Conservation (phyloP, 2,888 invertebrate genomes). For the Melanostoma mellinum region DNA sequence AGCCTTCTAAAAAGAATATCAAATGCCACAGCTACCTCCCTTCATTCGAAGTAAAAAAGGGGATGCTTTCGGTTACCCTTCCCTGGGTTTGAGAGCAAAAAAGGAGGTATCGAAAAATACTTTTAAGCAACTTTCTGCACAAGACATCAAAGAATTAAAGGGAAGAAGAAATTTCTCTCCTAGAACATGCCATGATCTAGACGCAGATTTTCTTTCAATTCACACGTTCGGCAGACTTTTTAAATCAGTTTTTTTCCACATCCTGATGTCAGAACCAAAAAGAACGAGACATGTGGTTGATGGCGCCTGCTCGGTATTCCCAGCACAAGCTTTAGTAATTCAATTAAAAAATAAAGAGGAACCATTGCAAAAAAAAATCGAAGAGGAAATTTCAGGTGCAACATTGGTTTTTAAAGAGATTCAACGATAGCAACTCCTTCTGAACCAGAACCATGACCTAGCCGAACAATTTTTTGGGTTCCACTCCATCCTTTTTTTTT, state of each 20-base stretch:
- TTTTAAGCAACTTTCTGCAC: conserved; percentile 15
- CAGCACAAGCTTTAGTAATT: conserved; percentile 66
- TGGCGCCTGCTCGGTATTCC: conserved; percentile 51
- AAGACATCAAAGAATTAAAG: conserved; percentile 53
- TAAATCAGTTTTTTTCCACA: neutral
- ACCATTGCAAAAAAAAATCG: neutral
- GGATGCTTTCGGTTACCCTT: neutral
- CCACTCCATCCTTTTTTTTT: conserved; percentile 18
- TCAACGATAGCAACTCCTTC: conserved; percentile 34
- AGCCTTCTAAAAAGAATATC: no score
- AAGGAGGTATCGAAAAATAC: conserved; percentile 19
- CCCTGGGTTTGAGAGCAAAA: neutral
- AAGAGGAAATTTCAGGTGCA: conserved; percentile 57
- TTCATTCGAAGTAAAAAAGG: no score
- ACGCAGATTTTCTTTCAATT: conserved; percentile 67
- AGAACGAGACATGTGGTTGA: conserved; percentile 48
- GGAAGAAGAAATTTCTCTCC: conserved; percentile 7
- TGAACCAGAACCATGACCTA: conserved; percentile 59
- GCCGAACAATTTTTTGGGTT: conserved; percentile 31
- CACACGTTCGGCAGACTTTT: conserved; percentile 38
- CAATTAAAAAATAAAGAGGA: conserved; percentile 57
- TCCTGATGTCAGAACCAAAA: conserved; percentile 15
- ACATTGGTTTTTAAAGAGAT: conserved; percentile 62
- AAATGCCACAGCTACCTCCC: no score
- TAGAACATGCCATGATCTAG: conserved; percentile 48